phyloP scores from a whole-genome alignment of 2,113 vertebrate genomes.

The Platysteira castanea region DNA sequence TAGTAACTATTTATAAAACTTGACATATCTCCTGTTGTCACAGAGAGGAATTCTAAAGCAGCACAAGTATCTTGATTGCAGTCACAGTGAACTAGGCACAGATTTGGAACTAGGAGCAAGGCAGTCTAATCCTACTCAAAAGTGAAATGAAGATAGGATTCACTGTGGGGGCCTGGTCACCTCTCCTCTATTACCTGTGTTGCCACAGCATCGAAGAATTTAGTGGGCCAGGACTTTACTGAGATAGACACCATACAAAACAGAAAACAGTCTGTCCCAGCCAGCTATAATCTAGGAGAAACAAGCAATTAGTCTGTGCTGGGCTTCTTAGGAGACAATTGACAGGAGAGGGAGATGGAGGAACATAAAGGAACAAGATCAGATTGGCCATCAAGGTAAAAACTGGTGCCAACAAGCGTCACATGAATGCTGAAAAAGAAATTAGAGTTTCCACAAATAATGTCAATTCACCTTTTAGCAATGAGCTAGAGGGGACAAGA shows the following conservation, averaged over 20 bases:
- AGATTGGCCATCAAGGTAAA: neutral
- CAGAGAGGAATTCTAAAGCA: neutral
- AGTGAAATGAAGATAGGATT: neutral
- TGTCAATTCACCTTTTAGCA: neutral
- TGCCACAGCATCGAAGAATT: neutral
- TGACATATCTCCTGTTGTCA: neutral
- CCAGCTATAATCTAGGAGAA: neutral
- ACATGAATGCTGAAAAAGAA: neutral
- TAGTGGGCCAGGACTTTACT: neutral
- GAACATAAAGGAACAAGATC: neutral
- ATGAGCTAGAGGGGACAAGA: neutral
- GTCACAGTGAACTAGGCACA: neutral
- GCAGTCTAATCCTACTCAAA: neutral
- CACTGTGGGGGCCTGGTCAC: neutral
- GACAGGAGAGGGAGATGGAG: neutral
- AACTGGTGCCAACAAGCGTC: neutral
- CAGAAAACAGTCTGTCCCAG: neutral
- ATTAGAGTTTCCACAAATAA: neutral
- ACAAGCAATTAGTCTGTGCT: neutral
- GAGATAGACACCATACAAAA: neutral
- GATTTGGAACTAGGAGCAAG: neutral
- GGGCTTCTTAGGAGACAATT: neutral
- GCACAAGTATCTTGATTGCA: neutral
- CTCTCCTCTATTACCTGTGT: neutral
- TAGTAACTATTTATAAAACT: conserved; percentile 9